Percentiles rank a stretch among this genome's conserved stretches.
phyloP scores from a whole-genome alignment of 2,797 vertebrate genomes.

The Passerculus sandwichensis region DNA sequence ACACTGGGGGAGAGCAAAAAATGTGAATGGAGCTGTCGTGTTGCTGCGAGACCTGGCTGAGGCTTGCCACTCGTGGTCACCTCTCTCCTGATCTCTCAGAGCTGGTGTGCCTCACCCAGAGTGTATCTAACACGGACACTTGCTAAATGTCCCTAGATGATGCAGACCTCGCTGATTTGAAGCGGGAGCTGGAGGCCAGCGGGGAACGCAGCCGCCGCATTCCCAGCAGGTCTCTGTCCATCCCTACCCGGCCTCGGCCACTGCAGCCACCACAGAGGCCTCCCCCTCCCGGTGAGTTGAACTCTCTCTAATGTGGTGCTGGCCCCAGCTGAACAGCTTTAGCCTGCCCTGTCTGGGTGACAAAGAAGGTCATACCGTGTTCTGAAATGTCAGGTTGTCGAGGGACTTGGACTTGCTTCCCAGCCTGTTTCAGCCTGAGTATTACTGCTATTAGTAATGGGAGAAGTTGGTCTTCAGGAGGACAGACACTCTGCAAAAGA shows the following conservation, averaged over 20 bases:
- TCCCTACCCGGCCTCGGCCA: conserved; percentile 73
- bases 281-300: conserved; percentile 79
- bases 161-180: conserved; percentile 56
- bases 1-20: not conserved
- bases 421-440: not conserved
- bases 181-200: conserved; percentile 69
- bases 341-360: not conserved
- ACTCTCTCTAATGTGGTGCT: not conserved
- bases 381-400: not conserved
- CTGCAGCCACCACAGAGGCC: conserved; percentile 79
- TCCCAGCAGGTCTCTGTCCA: conserved; percentile 80
- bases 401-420: not conserved
- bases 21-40: accelerated
- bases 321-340: not conserved
- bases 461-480: not conserved
- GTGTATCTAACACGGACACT: not conserved
- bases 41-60: not conserved
- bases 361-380: not conserved
- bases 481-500: not conserved
- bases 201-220: conserved; percentile 57
- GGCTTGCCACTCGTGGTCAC: not conserved
- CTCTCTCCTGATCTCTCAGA: not conserved
- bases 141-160: conserved; percentile 67
- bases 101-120: not conserved
- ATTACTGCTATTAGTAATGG: not conserved